A percentile compares a stretch with the other conserved stretches of the same genome.
These are phyloP conservation scores for Capra hircus DNA, from an alignment of 2,113 vertebrate species.

Conservation along the genomic window DNA sequence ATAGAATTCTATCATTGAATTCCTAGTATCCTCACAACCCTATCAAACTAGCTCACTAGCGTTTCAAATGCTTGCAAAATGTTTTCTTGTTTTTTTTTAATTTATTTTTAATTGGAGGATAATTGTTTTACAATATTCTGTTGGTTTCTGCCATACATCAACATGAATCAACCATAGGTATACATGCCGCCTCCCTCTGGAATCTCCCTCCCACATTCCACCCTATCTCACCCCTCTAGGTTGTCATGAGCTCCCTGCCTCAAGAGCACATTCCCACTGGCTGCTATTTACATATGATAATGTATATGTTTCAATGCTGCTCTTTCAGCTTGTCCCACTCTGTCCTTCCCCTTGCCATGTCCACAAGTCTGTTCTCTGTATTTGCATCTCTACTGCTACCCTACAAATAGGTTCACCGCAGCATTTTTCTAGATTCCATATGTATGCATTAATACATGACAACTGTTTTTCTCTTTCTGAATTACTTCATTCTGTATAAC, in stretches of 20 bases:
- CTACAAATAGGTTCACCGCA: background rate
- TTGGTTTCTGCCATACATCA: background rate
- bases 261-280: background rate
- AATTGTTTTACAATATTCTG: background rate
- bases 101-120: background rate
- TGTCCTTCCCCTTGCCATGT: background rate
- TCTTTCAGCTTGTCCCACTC: background rate
- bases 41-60: background rate
- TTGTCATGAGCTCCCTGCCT: fast-evolving
- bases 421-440: background rate
- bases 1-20: background rate
- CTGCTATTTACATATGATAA: background rate
- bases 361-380: background rate
- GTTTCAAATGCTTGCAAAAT: background rate
- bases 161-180: background rate
- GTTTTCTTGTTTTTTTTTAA: background rate
- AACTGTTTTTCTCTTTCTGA: background rate
- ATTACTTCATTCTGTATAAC: background rate
- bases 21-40: background rate
- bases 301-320: background rate
- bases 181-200: background rate
- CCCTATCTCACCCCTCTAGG: background rate
- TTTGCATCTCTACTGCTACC: background rate
- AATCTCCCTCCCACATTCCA: background rate
- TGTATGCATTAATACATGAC: background rate